Percentiles rank a stretch among this genome's conserved stretches.
These are phyloP conservation scores for Mimumesa dahlbomi DNA, from an alignment of 2,888 invertebrate species.

Conservation along the genomic window DNA sequence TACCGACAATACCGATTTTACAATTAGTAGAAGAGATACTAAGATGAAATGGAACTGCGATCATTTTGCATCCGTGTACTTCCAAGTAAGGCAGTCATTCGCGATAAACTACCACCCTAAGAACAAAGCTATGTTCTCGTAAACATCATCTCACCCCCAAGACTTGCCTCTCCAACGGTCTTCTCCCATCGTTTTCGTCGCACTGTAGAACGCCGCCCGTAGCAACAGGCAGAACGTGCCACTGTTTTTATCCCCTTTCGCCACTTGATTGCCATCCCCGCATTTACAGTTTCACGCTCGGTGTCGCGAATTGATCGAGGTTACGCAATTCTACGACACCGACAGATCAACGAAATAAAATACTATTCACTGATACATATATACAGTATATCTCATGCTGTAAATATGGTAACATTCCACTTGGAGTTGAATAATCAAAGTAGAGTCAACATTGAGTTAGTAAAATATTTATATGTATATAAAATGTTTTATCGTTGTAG, in stretches of 20 bases:
- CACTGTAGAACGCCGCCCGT: constrained; percentile 42
- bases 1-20: background rate
- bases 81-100: background rate
- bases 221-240: constrained; percentile 70
- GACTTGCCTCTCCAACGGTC: constrained; percentile 41
- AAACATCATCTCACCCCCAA: constrained; percentile 58
- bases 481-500: too few relatives aligned
- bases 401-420: too few relatives aligned
- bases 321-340: constrained; percentile 12
- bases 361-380: too few relatives aligned
- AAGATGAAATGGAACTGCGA: background rate
- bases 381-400: too few relatives aligned
- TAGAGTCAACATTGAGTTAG: too few relatives aligned
- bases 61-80: background rate
- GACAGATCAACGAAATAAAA: background rate
- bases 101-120: constrained; percentile 63
- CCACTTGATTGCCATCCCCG: constrained; percentile 45
- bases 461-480: too few relatives aligned
- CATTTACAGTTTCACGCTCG: constrained; percentile 35
- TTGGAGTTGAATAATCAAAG: too few relatives aligned
- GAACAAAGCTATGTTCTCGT: constrained; percentile 62
- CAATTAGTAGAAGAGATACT: background rate
- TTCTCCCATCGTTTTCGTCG: constrained; percentile 60
- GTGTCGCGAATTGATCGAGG: constrained; percentile 13
- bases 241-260: constrained; percentile 44